Conservation (phyloP, 53 echinoderm and acorn worm genomes). For the Temnopleurus reevesii region DNA sequence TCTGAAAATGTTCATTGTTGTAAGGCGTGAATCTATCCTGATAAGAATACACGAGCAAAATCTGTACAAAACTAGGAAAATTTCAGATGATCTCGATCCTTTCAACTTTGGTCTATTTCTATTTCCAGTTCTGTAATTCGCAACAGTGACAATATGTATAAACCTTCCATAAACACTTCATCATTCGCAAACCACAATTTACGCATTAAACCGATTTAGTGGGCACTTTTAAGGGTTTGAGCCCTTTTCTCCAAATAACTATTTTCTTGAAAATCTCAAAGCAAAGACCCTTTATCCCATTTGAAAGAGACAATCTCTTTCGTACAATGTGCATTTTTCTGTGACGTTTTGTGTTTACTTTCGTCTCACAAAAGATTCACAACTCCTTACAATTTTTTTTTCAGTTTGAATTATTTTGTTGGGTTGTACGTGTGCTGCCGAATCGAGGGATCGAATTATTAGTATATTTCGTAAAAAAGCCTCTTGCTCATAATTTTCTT, state of each 20-base stretch:
- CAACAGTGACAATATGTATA: constrained; percentile 12
- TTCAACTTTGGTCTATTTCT: not conserved
- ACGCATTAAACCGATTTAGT: constrained; percentile 11
- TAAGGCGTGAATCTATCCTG: not conserved
- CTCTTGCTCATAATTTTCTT: too few species aligned
- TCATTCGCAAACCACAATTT: not conserved
- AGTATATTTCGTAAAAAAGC: too few species aligned
- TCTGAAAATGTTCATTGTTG: not conserved
- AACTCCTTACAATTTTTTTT: not conserved
- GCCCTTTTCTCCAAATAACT: constrained; percentile 5
- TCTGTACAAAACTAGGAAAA: not conserved
- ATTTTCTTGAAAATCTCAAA: constrained; percentile 13
- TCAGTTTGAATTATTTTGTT: not conserved
- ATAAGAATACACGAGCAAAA: too few species aligned
- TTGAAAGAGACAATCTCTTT: not conserved
- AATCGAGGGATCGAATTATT: too few species aligned
- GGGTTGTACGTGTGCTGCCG: too few species aligned
- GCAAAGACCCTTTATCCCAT: not conserved
- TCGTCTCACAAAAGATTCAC: not conserved
- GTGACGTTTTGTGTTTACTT: not conserved
- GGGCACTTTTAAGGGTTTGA: not conserved
- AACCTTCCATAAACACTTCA: constrained; percentile 25
- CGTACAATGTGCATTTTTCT: not conserved
- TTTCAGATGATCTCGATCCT: not conserved
- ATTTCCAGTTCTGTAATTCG: not conserved